A percentile compares a stretch with the other conserved stretches of the same genome.
phyloP scores from a whole-genome alignment of 2,888 invertebrate genomes.

The Chironomus riparius region DNA sequence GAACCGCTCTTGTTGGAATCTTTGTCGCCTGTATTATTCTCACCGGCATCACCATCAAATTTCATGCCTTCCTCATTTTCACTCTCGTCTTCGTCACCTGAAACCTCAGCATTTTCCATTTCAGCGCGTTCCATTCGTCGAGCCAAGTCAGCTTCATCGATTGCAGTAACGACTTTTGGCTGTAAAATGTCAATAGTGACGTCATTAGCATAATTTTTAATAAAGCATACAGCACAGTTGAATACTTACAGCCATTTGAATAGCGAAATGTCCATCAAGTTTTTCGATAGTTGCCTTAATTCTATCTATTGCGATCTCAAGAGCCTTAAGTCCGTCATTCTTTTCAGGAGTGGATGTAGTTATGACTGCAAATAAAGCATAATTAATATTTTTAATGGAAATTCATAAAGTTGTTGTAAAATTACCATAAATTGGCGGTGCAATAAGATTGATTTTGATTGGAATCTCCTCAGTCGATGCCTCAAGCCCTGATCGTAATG shows the following conservation, averaged over 20 bases:
- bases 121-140: slow-evolving; percentile 90
- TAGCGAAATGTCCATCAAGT: slow-evolving; percentile 83
- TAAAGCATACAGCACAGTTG: neutral
- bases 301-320: slow-evolving; percentile 81
- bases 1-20: slow-evolving; percentile 1
- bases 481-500: slow-evolving; percentile 80
- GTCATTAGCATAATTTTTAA: neutral
- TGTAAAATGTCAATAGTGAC: slow-evolving; percentile 37
- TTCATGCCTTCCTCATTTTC: slow-evolving; percentile 53
- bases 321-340: slow-evolving; percentile 79
- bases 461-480: slow-evolving; percentile 89
- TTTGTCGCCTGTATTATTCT: slow-evolving; percentile 35
- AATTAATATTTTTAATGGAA: neutral
- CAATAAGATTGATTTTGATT: slow-evolving; percentile 97
- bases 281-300: slow-evolving; percentile 74
- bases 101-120: slow-evolving; percentile 88
- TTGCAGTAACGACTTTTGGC: slow-evolving; percentile 97
- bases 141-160: slow-evolving; percentile 92
- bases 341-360: slow-evolving; percentile 97
- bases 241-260: slow-evolving; percentile 83
- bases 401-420: neutral
- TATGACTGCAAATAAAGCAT: slow-evolving; percentile 67
- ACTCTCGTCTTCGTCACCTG: slow-evolving; percentile 79
- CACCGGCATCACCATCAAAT: slow-evolving; percentile 39
- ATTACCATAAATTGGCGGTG: slow-evolving; percentile 87